Conservation (phyloP, 2,113 vertebrate genomes). For the Pollimyrus isidori region DNA sequence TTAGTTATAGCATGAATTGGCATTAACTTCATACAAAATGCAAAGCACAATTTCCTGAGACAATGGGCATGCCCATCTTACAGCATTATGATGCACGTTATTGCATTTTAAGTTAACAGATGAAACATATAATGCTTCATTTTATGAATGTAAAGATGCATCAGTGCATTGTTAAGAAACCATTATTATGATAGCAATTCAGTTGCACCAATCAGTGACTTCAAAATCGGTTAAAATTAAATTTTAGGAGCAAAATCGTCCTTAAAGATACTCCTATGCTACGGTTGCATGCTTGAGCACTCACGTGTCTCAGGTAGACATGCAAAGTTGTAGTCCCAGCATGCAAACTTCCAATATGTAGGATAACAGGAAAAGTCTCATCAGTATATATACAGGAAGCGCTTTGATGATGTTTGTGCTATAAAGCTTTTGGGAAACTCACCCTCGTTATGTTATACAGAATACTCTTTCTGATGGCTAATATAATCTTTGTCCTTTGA, state of each 20-base stretch:
- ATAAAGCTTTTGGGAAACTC: not conserved
- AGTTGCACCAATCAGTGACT: not conserved
- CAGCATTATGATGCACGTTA: not conserved
- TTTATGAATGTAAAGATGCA: not conserved
- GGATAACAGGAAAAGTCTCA: not conserved
- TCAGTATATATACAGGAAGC: not conserved
- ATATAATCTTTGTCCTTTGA: not conserved
- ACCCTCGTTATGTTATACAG: not conserved
- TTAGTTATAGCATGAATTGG: not conserved
- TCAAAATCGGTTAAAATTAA: not conserved
- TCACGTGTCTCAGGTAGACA: not conserved
- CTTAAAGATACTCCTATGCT: not conserved
- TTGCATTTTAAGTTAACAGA: not conserved
- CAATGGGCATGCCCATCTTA: not conserved
- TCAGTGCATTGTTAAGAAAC: not conserved
- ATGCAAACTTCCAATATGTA: not conserved
- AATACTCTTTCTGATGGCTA: not conserved
- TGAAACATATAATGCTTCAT: not conserved
- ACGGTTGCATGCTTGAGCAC: not conserved
- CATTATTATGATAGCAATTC: not conserved
- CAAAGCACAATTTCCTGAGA: not conserved
- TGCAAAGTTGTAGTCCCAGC: not conserved
- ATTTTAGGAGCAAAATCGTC: not conserved
- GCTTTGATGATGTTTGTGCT: not conserved
- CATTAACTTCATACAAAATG: not conserved